Base-by-base conservation (phyloP, 35 echinoderm and acorn worm genomes). In the Lytechinus variegatus region DNA sequence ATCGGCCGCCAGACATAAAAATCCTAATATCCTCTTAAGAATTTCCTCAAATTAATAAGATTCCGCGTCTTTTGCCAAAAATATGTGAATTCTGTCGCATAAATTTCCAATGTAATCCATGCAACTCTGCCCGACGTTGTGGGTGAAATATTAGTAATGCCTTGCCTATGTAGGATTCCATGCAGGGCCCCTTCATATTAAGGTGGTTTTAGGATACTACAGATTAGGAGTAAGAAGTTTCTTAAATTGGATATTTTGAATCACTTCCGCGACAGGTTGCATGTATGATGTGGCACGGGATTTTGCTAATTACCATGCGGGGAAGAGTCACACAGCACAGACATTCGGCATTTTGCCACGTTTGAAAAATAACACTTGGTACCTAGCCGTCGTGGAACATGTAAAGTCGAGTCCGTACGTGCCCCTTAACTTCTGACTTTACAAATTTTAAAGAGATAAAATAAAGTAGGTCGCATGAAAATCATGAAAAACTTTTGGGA, bases 41-140 rank as follows among this genome's bases (percentile, higher is more conserved):
- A 16, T 79, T 7, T 79, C 66, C 66, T 79, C 19, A n/a, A 72
- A 72, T 72, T 13, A 24, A 24, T 16, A 5, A 3, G 14, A 72
- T 72, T 21, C 14, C 61, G 61, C n/a, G 33, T 24, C 66, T 16
- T 21, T 79, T 24, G 66, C 66, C 6, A 79, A 79, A 79, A 7
- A 24, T 6, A 16, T 24, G 1, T 58, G 5, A 79, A n/a, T n/a
- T 79, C 66, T n/a, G 66, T 79, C 66, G 66, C 66, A 79, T 79
- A 79, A 16, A 79, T 79, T 79, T 79, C 66, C 66, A 79, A 79
- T 79, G 66, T 79, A 79, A 79, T 79, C 66, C 66, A 79, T 79
- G 14, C 66, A 79, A 79, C 66, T 79, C 66, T 79, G n/a, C 66
- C 24, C 19, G 66, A 79, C 66, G 66, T 79, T 79, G 21, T 79